These are phyloP conservation scores for Antennarius maculatus DNA, from an alignment of 2,797 vertebrate species.

Conservation along the genomic window DNA sequence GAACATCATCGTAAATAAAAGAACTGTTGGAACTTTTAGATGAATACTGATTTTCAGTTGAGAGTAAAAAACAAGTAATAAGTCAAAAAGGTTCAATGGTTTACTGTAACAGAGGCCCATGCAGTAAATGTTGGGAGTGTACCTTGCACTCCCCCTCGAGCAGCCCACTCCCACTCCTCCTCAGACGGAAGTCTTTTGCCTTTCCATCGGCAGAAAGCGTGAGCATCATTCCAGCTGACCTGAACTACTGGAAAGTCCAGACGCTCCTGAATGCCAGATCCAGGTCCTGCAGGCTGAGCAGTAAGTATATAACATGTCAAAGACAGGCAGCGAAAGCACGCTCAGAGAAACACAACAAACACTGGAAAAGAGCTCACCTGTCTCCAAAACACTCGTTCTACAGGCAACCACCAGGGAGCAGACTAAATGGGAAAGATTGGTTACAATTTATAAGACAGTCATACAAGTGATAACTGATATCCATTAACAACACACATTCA, in stretches of 20 bases:
- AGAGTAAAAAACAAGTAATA: background rate
- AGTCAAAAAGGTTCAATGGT: background rate
- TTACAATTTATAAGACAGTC: background rate
- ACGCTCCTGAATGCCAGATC: slow-evolving; percentile 87
- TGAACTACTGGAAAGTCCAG: slow-evolving; percentile 92
- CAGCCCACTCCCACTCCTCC: slow-evolving; percentile 97
- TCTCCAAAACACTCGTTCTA: slow-evolving; percentile 92
- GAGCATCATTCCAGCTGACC: slow-evolving; percentile 96
- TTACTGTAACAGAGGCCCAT: background rate
- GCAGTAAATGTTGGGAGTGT: slow-evolving; percentile 17
- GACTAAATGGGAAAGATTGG: slow-evolving; percentile 75
- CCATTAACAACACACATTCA: background rate
- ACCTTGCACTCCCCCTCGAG: slow-evolving; percentile 91
- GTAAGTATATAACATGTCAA: background rate
- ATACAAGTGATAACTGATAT: background rate
- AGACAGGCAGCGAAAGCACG: background rate
- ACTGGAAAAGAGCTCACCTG: slow-evolving; percentile 81
- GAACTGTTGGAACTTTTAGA: background rate
- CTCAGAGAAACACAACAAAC: background rate
- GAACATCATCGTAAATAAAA: background rate
- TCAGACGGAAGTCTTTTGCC: slow-evolving; percentile 88
- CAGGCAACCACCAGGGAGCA: slow-evolving; percentile 95
- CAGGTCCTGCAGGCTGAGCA: slow-evolving; percentile 89
- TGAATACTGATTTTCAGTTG: background rate
- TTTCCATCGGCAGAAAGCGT: slow-evolving; percentile 88